These are phyloP conservation scores for Dunckerocampus dactyliophorus DNA, from an alignment of 2,113 vertebrate species.

Conservation along the genomic window DNA sequence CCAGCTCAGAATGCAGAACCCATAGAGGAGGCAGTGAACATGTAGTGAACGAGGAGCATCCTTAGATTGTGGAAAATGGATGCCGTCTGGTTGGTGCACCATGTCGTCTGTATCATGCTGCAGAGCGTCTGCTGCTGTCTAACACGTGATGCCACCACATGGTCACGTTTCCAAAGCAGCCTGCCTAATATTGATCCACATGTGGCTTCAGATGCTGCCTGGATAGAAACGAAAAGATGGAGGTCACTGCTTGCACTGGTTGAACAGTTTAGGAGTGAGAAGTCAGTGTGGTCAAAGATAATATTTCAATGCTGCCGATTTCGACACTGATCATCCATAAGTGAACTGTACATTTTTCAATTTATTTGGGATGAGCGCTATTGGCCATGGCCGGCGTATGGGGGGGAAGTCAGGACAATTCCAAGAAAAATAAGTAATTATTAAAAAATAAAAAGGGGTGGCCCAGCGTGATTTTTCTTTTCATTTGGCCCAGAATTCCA, in stretches of 20 bases:
- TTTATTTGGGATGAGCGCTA: too few species aligned
- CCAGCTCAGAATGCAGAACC: background rate
- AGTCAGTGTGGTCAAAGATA: background rate
- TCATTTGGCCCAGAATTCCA: too few species aligned
- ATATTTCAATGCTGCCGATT: too few species aligned
- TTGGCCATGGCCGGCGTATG: too few species aligned
- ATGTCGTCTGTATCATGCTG: background rate
- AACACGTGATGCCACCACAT: conserved; percentile 1
- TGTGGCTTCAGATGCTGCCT: background rate
- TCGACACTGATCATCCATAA: too few species aligned
- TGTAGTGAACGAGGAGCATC: background rate
- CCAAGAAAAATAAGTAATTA: too few species aligned
- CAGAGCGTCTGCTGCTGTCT: background rate
- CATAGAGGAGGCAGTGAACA: background rate
- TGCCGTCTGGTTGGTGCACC: background rate
- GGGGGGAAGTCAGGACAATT: too few species aligned
- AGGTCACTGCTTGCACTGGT: background rate
- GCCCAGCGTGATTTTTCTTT: too few species aligned
- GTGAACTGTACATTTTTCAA: too few species aligned
- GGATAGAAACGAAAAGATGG: background rate
- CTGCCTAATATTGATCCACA: conserved; percentile 25
- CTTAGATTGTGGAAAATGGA: too few species aligned
- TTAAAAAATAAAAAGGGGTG: too few species aligned
- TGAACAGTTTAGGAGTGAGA: too few species aligned
- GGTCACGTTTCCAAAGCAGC: conserved; percentile 34